A percentile compares a stretch with the other conserved stretches of the same genome.
Conservation (phyloP, 2,888 invertebrate species). For the Cheiracanthium punctorium region DNA sequence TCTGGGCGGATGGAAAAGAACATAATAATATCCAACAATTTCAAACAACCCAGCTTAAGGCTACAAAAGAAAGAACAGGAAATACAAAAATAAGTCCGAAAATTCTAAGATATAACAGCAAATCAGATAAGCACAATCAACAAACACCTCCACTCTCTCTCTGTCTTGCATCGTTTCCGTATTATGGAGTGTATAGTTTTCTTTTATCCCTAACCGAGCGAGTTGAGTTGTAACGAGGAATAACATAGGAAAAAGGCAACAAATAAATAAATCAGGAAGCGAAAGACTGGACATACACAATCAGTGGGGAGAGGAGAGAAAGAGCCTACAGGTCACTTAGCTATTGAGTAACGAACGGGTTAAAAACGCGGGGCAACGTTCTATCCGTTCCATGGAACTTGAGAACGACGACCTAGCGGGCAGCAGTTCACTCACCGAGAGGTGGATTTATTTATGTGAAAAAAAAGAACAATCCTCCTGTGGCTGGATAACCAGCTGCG, state of each 20-base stretch:
- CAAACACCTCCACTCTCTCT: not conserved
- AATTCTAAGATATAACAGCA: not conserved
- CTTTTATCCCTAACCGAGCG: not conserved
- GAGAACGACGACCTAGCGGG: not conserved
- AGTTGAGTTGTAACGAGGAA: not conserved
- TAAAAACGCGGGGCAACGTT: not conserved
- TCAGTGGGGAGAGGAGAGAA: not conserved
- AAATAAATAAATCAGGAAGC: constrained; percentile 5
- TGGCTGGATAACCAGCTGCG: not conserved
- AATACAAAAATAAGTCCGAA: constrained; percentile 1
- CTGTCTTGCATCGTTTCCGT: not conserved
- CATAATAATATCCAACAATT: too few species aligned
- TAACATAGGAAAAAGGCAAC: too few species aligned
- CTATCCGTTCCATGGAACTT: not conserved
- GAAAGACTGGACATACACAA: constrained; percentile 7
- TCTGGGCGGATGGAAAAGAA: too few species aligned
- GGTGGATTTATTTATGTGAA: not conserved
- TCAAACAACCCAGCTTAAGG: not conserved
- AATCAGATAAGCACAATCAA: constrained; percentile 3
- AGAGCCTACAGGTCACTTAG: not conserved
- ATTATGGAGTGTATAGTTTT: not conserved
- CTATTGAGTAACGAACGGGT: constrained; percentile 1
- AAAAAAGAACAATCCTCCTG: not conserved
- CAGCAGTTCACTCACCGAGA: constrained; percentile 1
- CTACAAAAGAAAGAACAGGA: not conserved